Percentiles rank a stretch among this genome's conserved stretches.
Conservation (phyloP, 2,888 invertebrate species). For the Cynaeus angustus region DNA sequence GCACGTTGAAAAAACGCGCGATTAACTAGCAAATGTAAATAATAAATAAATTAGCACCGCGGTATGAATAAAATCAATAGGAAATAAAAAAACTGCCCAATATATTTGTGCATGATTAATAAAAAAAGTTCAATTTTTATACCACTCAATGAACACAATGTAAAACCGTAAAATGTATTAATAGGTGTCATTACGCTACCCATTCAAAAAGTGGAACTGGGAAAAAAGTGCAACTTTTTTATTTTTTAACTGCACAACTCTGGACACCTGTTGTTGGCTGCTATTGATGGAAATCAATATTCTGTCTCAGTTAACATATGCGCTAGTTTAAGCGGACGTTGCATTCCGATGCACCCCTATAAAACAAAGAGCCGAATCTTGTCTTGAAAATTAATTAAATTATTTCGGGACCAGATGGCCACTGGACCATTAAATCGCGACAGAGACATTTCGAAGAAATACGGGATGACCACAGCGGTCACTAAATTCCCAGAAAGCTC, state of each 20-base stretch:
- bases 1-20: conserved; percentile 22
- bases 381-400: conserved; percentile 39
- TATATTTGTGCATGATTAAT: conserved; percentile 64
- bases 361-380: conserved; percentile 23
- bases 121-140: conserved; percentile 65
- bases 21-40: conserved; percentile 44
- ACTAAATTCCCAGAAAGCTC: too few relatives aligned
- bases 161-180: conserved; percentile 69
- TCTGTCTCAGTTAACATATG: conserved; percentile 54
- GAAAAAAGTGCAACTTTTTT: conserved; percentile 63
- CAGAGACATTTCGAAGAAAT: conserved; percentile 26
- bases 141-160: conserved; percentile 65
- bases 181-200: conserved; percentile 69
- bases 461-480: conserved; percentile 22
- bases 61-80: conserved; percentile 35
- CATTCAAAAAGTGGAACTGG: conserved; percentile 65
- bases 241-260: conserved; percentile 59
- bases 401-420: conserved; percentile 41
- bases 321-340: conserved; percentile 41
- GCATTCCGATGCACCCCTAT: conserved; percentile 32
- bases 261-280: conserved; percentile 67
- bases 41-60: conserved; percentile 43
- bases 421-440: conserved; percentile 28
- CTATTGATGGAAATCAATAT: conserved; percentile 68
- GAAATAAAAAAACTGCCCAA: conserved; percentile 50